phyloP scores from a whole-genome alignment of 1,140 invertebrate species.

The Penaeus japonicus region DNA sequence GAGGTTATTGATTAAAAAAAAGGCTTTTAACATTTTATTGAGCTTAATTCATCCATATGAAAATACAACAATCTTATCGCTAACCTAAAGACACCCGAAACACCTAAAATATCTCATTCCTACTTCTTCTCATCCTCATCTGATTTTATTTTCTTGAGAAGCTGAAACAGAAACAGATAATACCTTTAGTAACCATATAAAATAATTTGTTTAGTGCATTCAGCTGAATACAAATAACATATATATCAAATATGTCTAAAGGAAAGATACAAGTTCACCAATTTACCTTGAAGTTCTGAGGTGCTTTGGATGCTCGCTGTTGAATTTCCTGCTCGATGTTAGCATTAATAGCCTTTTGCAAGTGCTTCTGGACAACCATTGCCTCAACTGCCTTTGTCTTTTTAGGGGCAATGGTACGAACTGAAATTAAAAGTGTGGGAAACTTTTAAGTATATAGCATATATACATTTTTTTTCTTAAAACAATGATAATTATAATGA shows the following conservation, averaged over 20 bases:
- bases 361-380: slow-evolving; percentile 31
- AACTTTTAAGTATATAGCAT: too few relatives aligned
- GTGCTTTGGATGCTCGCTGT: slow-evolving; percentile 26
- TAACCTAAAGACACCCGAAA: too few relatives aligned
- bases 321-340: slow-evolving; percentile 43
- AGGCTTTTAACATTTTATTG: too few relatives aligned
- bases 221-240: not conserved
- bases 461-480: too few relatives aligned
- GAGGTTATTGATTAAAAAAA: too few relatives aligned
- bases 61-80: not conserved
- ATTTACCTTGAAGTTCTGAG: slow-evolving; percentile 29
- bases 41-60: not conserved
- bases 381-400: slow-evolving; percentile 31
- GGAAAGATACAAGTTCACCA: not conserved
- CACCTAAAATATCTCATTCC: not conserved
- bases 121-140: not conserved
- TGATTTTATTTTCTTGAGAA: not conserved
- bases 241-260: not conserved
- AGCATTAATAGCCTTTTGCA: slow-evolving; percentile 41
- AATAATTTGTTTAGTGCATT: not conserved
- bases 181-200: not conserved
- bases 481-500: too few relatives aligned
- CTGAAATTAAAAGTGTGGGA: slow-evolving; percentile 7
- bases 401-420: slow-evolving; percentile 19
- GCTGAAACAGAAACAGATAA: not conserved